Base-by-base conservation (phyloP, 2,888 invertebrate species). In the Cerastis leucographa region DNA sequence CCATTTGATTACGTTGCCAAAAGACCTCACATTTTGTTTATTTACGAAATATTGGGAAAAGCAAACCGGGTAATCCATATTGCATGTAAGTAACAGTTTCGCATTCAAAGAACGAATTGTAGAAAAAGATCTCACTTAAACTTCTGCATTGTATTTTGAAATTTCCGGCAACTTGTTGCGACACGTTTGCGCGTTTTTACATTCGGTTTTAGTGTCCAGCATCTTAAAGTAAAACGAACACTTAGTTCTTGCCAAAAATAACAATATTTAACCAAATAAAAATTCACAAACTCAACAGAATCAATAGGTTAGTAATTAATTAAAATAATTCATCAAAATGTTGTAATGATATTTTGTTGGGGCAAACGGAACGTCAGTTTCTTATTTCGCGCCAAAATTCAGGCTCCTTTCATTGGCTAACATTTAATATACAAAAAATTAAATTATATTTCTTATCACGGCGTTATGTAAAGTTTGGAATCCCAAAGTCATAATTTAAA, bases 1-100 rank as follows among this genome's bases (percentile, higher is more conserved):
- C 42, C 85, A 78, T 86, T 93, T 92, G 35, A 95, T 61, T 84
- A 95, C 85, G 87, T 95, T 95, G 72, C 86, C 88, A 82, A 91
- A 94, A 3, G 95, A 95, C 75, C 96, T 90, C 59, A 95, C 89
- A 88, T 96, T 95, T 89, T 95, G 94, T 89, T 96, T 96, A 87
- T 96, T 95, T 8, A 92, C 90, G 85, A 96, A 96, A 84, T 93
- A 90, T 80, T 94, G 92, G 3, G 96, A 93, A 78, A 94, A 88
- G 88, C 95, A 95, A 74, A 94, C 76, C 0, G 92, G 90, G 19
- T 61, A 77, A 69, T 92, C 91, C 94, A 95, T 85, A 49, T 8
- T 25, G 22, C 40, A 12, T 51, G 51, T 8, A 4, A 49, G 22
- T 66, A 46, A 44, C 8, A 49, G 56, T 49, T 65, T 65, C 0